Evolutionary conservation across 2,797 vertebrate genomes (phyloP), one percentile per base, ranked within the genome.

Genomic region (Odontamblyopus lacepedii): DNA sequence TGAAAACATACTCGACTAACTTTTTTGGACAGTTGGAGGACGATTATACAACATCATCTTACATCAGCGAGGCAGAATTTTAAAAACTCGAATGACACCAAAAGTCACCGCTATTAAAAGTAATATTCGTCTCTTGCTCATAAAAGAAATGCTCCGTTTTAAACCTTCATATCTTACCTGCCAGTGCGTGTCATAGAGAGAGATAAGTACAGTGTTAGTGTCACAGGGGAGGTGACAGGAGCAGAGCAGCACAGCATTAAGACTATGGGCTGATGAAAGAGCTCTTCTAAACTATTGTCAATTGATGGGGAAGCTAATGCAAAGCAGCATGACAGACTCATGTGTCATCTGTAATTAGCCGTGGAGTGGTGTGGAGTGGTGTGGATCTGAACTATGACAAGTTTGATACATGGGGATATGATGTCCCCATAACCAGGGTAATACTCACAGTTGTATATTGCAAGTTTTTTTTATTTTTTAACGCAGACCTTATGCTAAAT

Each of bases 241-340:
- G 56, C 64, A 74, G 77, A 75, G 79, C 50, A 77, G 65, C 32
- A 67, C 82, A 75, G 71, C 41, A 76, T 87, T 81, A 80, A 76
- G 66, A 79, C 70, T 67, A 63, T 62, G 50, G 15, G 66, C 11
- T 79, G 77, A 85, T 80, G 70, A 83, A 81, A 86, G 75, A 51
- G 56, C 18, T 73, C 53, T 75, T 56, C 13, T 62, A 81, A 79
- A 69, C 16, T 66, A 73, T 68, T 72, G 61, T 69, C 51, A 85
- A 74, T 76, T 72, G 62, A 67, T 82, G 82, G 44, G 55, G 72
- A 57, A 76, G 30, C 61, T 69, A 68, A 35, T 30, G 63, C 63
- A 51, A 65, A 69, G 56, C 61, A 59, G 66, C 61, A 64, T 48
- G 82, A 75, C 63, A 64, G 23, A 68, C 69, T 67, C 68, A 8